Evolutionary conservation across 2,888 invertebrate genomes (phyloP), one percentile per base, ranked within the genome.

Genomic region (Leptopilina myrica): DNA sequence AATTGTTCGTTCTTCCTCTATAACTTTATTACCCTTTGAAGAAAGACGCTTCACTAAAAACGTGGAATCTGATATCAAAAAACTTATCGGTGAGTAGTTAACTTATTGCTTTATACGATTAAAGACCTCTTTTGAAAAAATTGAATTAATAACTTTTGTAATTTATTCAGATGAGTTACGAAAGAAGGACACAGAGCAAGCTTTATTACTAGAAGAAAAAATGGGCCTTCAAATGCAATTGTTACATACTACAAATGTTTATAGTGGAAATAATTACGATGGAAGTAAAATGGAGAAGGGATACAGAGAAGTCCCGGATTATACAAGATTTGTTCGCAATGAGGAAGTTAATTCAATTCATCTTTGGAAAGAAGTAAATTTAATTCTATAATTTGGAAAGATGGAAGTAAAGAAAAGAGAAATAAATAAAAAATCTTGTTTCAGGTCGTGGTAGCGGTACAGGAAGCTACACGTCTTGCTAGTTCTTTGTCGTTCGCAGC

Each of bases 161-260:
- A 82, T 80, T 80, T 86, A 89, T 80, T 40, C 93, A 97, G 97
- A 96, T 88, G 95, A 97, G 89, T 93, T 98, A 90, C 94, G 97
- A 77, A 95, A 96, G 85, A 98, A 98, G 90, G 98, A 98, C 91
- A 94, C 96, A 62, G 97, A 97, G 88, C 97, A 98, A 88, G 97
- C 97, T 14, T 92, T 95, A 33, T 92, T 97, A 67, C 93, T 98
- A 73, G 98, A 98, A 90, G 97, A 98, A 88, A 98, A 98, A 91
- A 96, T 97, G 93, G 94, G 95, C 73, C 91, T 98, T 66, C 96
- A 98, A 88, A 93, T 97, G 91, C 95, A 95, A 87, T 93, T 97
- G 88, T 93, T 96, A 69, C 95, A 95, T 2, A 94, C 95, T n/a
- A 94, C 95, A 0, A 94, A 94, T 59, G 87, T 92, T 6, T 92